These are phyloP conservation scores for Gymnothorax javanicus DNA, from an alignment of 2,797 vertebrate species.

Conservation along the genomic window DNA sequence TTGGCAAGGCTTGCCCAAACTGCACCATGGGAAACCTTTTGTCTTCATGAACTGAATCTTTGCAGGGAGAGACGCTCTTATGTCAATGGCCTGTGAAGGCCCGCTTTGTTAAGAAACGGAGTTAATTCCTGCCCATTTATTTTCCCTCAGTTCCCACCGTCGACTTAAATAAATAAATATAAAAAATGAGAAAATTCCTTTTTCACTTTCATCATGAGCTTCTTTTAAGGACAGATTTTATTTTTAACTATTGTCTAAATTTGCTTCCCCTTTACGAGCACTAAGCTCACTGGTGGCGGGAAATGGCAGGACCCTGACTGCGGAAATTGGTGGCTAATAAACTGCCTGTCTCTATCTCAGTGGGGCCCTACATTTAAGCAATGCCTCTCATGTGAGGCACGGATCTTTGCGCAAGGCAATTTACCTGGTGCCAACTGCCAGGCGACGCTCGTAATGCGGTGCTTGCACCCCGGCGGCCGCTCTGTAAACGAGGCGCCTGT, in stretches of 20 bases:
- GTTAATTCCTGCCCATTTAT: conserved; percentile 24
- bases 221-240: conserved; percentile 32
- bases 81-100: conserved; percentile 13
- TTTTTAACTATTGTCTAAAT: conserved; percentile 31
- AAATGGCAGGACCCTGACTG: conserved; percentile 32
- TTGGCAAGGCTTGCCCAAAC: neutral
- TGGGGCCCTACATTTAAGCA: conserved; percentile 26
- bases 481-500: neutral
- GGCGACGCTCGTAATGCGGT: neutral
- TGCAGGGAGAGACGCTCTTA: conserved; percentile 34
- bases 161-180: neutral
- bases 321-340: conserved; percentile 42
- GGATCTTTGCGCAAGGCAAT: neutral
- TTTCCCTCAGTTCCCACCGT: conserved; percentile 29
- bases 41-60: conserved; percentile 26
- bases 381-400: conserved; percentile 29
- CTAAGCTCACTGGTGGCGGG: conserved; percentile 32
- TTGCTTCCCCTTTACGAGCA: neutral
- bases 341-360: conserved; percentile 33
- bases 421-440: neutral
- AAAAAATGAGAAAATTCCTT: neutral
- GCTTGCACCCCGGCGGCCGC: neutral
- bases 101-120: conserved; percentile 3
- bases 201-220: conserved; percentile 27
- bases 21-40: neutral